Base-by-base conservation (phyloP, 2,888 invertebrate species). In the Mongoloraphidia duomilia region DNA sequence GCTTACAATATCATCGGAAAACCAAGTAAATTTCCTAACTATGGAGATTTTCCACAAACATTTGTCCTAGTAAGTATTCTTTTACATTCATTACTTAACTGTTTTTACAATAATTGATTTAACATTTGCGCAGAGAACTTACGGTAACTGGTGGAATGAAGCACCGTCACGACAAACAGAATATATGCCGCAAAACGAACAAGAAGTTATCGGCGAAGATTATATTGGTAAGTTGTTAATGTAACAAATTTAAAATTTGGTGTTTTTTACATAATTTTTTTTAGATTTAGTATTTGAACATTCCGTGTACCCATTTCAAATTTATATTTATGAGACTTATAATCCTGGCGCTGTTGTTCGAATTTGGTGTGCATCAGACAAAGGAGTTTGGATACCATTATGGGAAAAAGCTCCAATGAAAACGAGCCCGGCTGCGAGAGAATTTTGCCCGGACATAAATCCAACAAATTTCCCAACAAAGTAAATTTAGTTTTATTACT, bases 1-100 rank as follows among this genome's bases (percentile, higher is more conserved):
- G 91, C 90, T 6, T 77, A 81, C 47, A 93, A 93, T 69, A 76
- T 94, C 50, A 80, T 84, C 46, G 91, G 92, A 9, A 81, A 83
- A 57, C 87, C 87, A 10, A 81, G 80, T 33, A 85, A 86, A 64
- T 93, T 82, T 71, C 93, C 93, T 0, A 79, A 80, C 54, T 92
- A 92, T 66, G 93, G 93, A 13, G 93, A 94, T 64, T 92, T 86
- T 71, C 87, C 90, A 9, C 83, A 90, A 66, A 84, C 90, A 11
- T 93, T 86, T 71, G 86, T 88, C 50, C 84, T 92, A 81, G 93
- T 92, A 72, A 72, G 74, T 63, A 46, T 48, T 36, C n/a, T 8
- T 34, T 33, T 47, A 52, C 17, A 44, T 13, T 44, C 11, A 34
- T 43, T 34, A 11, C 12, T 34, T 43, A n/a, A 33, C 34, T 34